Percentiles rank a stretch among this genome's conserved stretches.
These are phyloP conservation scores for Uloborus plumipes DNA, from an alignment of 2,888 invertebrate species.

Conservation along the genomic window DNA sequence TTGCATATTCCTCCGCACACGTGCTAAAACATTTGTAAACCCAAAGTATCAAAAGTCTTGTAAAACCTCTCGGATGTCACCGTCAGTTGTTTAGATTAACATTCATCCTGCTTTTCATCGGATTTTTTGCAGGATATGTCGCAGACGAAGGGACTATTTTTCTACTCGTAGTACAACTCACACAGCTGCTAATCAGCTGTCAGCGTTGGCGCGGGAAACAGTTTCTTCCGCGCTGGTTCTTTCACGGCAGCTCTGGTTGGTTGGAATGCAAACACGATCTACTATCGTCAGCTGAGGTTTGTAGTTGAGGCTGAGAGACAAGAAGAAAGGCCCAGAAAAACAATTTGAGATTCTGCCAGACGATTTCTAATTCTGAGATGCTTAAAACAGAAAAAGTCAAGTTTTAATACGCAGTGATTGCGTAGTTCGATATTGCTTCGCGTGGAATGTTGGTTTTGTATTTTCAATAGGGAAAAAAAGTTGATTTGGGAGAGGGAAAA, in stretches of 20 bases:
- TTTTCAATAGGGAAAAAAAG: too few relatives aligned
- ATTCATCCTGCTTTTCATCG: neutral
- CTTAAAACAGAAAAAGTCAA: too few relatives aligned
- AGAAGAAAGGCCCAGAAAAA: too few relatives aligned
- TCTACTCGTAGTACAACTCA: constrained; percentile 56
- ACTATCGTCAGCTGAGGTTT: constrained; percentile 31
- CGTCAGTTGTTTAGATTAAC: neutral
- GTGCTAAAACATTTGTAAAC: constrained; percentile 19
- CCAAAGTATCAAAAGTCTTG: too few relatives aligned
- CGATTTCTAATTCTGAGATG: too few relatives aligned
- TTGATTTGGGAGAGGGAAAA: too few relatives aligned
- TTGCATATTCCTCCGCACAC: constrained; percentile 54
- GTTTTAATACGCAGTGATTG: too few relatives aligned
- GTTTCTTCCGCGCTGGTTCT: constrained; percentile 26
- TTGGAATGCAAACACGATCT: constrained; percentile 17
- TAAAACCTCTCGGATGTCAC: neutral
- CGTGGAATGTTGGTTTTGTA: too few relatives aligned
- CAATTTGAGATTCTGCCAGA: too few relatives aligned
- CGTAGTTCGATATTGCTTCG: too few relatives aligned
- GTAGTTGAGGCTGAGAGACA: constrained; percentile 1
- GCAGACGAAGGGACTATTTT: constrained; percentile 47
- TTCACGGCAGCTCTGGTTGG: constrained; percentile 27
- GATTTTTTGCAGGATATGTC: neutral
- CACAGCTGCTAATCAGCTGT: constrained; percentile 63
- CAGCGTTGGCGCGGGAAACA: constrained; percentile 41